Evolutionary conservation across 2,797 vertebrate genomes (phyloP).

Genomic region (Rhinogobio ventralis): DNA sequence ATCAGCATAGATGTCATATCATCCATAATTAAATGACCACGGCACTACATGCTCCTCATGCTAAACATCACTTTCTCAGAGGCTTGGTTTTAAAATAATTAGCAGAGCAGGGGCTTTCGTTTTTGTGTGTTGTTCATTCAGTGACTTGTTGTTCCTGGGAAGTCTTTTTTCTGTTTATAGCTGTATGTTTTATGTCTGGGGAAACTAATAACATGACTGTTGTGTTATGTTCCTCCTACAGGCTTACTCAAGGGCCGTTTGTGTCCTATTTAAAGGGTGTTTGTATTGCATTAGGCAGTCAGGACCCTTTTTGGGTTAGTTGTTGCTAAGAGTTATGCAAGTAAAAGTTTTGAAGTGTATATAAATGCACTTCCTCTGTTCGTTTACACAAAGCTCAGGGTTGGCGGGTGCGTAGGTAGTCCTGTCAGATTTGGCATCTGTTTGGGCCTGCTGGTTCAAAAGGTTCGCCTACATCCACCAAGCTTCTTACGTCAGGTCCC

Average conservation of each 20-base stretch:
- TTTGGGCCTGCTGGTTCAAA: slow-evolving; percentile 24
- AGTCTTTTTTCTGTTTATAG: slow-evolving; percentile 41
- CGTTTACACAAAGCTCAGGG: neutral
- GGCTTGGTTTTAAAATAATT: neutral
- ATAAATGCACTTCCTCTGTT: slow-evolving; percentile 3
- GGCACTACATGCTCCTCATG: slow-evolving; percentile 1
- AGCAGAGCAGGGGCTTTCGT: neutral
- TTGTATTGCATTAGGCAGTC: neutral
- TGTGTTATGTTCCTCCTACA: slow-evolving; percentile 23
- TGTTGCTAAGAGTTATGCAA: neutral
- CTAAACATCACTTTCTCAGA: slow-evolving; percentile 18
- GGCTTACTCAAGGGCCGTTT: slow-evolving; percentile 2
- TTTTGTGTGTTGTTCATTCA: neutral
- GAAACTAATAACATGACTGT: slow-evolving; percentile 25
- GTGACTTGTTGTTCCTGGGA: neutral
- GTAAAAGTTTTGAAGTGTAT: neutral
- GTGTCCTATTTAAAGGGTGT: neutral
- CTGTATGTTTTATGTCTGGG: slow-evolving; percentile 30
- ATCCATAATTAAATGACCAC: neutral
- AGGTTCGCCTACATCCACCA: neutral
- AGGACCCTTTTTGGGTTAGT: neutral
- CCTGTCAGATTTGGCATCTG: slow-evolving; percentile 26
- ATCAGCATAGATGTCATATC: slow-evolving; percentile 32
- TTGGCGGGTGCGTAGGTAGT: neutral
- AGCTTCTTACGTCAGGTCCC: slow-evolving; percentile 1